These are phyloP conservation scores for Cossypha heuglini DNA, from an alignment of 2,797 vertebrate genomes.

Conservation along the genomic window DNA sequence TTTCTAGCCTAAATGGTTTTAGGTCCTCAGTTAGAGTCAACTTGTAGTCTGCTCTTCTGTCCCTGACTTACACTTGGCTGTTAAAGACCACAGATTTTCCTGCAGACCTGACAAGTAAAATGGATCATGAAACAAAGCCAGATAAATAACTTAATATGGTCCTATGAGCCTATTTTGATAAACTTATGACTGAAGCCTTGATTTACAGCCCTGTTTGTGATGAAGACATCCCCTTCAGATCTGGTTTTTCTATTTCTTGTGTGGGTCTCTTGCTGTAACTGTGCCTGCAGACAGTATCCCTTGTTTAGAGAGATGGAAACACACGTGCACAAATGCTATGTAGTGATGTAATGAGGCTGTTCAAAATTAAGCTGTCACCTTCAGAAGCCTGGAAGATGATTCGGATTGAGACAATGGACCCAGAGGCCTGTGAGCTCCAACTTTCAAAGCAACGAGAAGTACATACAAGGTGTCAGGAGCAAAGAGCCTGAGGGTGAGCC, in stretches of 20 bases:
- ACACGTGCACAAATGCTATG: accelerated
- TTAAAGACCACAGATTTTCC: not conserved
- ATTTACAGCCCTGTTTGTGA: not conserved
- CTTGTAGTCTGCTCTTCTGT: not conserved
- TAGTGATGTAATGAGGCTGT: not conserved
- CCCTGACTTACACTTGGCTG: not conserved
- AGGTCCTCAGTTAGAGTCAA: not conserved
- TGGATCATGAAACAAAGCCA: not conserved
- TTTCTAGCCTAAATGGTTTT: not conserved
- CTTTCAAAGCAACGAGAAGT: not conserved
- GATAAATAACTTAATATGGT: not conserved
- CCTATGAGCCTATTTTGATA: not conserved
- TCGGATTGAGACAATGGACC: not conserved
- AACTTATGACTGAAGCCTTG: not conserved
- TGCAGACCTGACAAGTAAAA: not conserved
- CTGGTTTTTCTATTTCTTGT: not conserved
- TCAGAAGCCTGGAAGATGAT: not conserved
- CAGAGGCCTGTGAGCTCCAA: not conserved
- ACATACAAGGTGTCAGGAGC: not conserved
- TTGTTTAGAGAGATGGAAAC: not conserved
- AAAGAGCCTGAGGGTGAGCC: not conserved
- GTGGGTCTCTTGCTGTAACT: not conserved
- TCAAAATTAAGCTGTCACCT: not conserved
- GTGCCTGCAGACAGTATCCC: not conserved
- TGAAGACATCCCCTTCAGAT: not conserved